Percentiles rank a stretch among this genome's conserved stretches.
Evolutionary conservation across 2,113 vertebrate genomes (phyloP).

Genomic region (Clarias magur): DNA sequence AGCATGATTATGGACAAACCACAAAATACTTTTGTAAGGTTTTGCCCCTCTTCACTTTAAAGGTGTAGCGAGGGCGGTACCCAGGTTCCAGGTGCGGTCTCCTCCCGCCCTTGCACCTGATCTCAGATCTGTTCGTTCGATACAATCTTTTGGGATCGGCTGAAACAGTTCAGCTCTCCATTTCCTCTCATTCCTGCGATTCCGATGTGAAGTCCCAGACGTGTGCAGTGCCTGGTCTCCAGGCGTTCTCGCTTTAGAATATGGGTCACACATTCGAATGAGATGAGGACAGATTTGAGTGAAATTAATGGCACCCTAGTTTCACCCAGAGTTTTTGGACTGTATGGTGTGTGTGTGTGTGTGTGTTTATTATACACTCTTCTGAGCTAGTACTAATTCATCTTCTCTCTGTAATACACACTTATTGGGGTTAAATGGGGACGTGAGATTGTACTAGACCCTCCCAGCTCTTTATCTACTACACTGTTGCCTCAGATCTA

Average conservation of each 20-base stretch:
- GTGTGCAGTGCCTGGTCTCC: constrained; percentile 33
- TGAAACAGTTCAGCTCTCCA: constrained; percentile 39
- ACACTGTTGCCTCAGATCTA: not conserved
- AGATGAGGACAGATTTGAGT: not conserved
- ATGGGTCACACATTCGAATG: constrained; percentile 50
- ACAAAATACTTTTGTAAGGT: not conserved
- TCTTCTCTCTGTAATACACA: not conserved
- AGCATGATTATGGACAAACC: not conserved
- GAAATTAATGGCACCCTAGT: not conserved
- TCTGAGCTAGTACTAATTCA: not conserved
- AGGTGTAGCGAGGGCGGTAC: too few relatives aligned
- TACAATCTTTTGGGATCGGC: constrained; percentile 36
- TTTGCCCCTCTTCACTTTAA: not conserved
- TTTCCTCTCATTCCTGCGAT: not conserved
- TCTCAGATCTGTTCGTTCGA: constrained; percentile 38
- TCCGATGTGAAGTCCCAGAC: not conserved
- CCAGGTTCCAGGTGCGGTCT: not conserved
- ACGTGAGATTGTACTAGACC: not conserved
- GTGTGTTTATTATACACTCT: not conserved
- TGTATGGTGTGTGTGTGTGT: not conserved
- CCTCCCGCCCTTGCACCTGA: constrained; percentile 28
- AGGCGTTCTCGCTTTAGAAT: constrained; percentile 53
- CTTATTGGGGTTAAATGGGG: not conserved
- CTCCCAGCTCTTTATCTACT: not conserved
- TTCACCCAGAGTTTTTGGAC: not conserved